Evolutionary conservation across 1,140 invertebrate genomes (phyloP), one percentile per base, ranked within the genome.

Genomic region (Papilio glaucus): DNA sequence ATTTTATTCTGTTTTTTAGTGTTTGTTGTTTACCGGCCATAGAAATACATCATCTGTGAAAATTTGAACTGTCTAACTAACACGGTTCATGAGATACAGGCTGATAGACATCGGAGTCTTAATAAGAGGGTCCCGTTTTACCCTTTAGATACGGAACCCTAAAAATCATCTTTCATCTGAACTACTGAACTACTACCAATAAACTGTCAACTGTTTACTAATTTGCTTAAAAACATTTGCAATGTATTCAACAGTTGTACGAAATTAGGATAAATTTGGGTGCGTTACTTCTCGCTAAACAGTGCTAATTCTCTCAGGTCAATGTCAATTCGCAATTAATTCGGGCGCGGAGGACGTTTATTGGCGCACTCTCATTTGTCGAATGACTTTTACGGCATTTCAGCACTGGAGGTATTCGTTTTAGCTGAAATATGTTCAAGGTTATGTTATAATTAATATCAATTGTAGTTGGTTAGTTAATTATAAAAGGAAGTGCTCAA

Each of bases 381-480:
- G 45, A 49, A 49, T 49, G 45, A 18, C 18, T 49, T 21, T 18
- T 45, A 45, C 42, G n/a, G 21, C 45, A 21, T 49, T 49, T 49
- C 7, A 49, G 18, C 21, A 21, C 45, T 49, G 15, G 18, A 13
- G 12, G 10, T 4, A 41, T 41, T 13, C 6, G 15, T 49, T 49
- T 49, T 15, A 49, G 42, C 42, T 21, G 42, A 49, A 49, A 41
- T 49, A 18, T 49, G 1, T 49, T 49, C 42, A 49, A 49, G 42
- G 42, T 9, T 49, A 18, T 1, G n/a, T 9, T 49, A 49, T 49
- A 18, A 49, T 49, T 49, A 49, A 49, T 49, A 21, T 18, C n/a
- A 49, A 49, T 49, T 49, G 42, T 0, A 18, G 42, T 49, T 49
- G 18, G 29, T 49, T 49, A 49, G 29, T 49, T 49, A 49, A 49